These are phyloP conservation scores for Fulica atra DNA, from an alignment of 2,113 vertebrate species.

Conservation along the genomic window DNA sequence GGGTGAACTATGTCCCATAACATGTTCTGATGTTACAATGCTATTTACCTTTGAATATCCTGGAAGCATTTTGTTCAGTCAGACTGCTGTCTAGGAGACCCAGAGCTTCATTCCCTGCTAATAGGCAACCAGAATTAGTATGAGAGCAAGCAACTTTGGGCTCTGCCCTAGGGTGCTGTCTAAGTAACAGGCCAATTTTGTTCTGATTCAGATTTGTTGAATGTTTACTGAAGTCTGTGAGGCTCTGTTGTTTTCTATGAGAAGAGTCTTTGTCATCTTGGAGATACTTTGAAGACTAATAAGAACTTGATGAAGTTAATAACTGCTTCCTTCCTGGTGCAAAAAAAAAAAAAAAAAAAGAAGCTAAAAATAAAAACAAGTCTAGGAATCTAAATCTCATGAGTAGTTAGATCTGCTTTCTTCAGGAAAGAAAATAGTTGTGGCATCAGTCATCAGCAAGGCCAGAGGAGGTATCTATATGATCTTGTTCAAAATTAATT, in stretches of 20 bases:
- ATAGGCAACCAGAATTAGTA: not conserved
- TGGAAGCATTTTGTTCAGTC: not conserved
- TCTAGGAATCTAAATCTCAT: not conserved
- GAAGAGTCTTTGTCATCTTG: not conserved
- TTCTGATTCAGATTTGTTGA: not conserved
- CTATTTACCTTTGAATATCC: not conserved
- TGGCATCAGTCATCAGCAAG: not conserved
- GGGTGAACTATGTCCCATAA: not conserved
- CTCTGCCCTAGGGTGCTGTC: not conserved
- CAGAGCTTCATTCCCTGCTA: not conserved
- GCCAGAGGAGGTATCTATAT: not conserved
- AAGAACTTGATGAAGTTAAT: not conserved
- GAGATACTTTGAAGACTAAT: not conserved
- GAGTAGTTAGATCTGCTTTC: not conserved
- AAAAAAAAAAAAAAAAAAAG: not conserved
- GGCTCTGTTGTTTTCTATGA: not conserved
- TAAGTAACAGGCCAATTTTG: not conserved
- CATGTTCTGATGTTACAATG: not conserved
- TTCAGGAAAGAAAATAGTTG: not conserved
- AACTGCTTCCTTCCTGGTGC: not conserved
- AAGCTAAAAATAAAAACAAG: not conserved
- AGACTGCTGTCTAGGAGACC: not conserved
- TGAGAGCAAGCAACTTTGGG: not conserved
- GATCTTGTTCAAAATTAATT: not conserved
- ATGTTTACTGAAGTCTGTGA: not conserved